Conservation (phyloP, 2,113 vertebrate genomes). For the Pterocles burchelli region DNA sequence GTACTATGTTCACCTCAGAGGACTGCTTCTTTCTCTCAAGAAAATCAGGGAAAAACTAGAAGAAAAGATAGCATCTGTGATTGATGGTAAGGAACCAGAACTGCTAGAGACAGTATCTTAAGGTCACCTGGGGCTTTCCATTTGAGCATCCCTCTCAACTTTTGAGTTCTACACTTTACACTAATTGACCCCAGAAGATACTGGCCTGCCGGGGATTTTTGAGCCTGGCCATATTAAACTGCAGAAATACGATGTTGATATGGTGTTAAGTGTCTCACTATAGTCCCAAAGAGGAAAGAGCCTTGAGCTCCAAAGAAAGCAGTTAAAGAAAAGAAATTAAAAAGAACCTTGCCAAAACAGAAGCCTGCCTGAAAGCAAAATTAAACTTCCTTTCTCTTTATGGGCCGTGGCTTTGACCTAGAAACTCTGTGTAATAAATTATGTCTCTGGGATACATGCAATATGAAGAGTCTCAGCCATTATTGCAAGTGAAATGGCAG, state of each 20-base stretch:
- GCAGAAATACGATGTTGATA: background rate
- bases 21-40: background rate
- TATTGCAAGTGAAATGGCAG: background rate
- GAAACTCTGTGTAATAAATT: background rate
- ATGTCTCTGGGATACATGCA: background rate
- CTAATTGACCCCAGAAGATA: conserved; percentile 7
- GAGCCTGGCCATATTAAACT: background rate
- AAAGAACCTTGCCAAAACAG: background rate
- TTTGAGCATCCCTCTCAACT: background rate
- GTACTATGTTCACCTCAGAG: background rate
- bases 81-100: background rate
- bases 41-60: background rate
- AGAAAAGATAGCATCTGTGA: background rate
- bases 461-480: background rate
- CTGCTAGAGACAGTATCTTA: background rate
- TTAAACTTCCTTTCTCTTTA: background rate
- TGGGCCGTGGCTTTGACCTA: background rate
- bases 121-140: background rate
- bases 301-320: background rate
- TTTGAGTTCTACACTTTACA: background rate
- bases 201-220: background rate
- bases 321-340: background rate
- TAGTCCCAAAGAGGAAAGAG: background rate
- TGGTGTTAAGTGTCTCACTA: background rate
- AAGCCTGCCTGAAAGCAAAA: background rate